phyloP scores from a whole-genome alignment of 2,888 invertebrate genomes.

The Calameuta pallipes region DNA sequence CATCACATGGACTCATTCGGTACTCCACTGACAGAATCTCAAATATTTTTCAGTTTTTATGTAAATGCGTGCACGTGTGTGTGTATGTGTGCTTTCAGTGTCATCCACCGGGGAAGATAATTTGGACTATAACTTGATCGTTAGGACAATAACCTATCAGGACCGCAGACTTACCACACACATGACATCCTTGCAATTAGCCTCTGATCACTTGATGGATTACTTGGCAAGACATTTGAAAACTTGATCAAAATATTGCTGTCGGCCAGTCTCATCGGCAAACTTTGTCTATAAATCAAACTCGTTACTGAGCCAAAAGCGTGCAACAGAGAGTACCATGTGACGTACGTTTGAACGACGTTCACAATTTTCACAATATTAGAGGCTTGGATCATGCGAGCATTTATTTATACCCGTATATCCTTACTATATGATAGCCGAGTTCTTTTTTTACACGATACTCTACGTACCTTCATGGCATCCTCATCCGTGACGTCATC shows the following conservation, averaged over 20 bases:
- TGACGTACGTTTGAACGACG: background rate
- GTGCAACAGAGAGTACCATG: background rate
- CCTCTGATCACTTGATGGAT: background rate
- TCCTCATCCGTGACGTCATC: slow-evolving; percentile 92
- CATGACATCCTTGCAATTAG: background rate
- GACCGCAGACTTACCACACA: background rate
- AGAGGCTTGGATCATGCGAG: background rate
- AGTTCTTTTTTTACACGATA: background rate
- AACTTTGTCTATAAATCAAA: background rate
- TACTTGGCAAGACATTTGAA: background rate
- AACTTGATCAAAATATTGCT: background rate
- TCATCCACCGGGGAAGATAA: background rate
- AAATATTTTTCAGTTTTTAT: background rate
- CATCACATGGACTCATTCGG: background rate
- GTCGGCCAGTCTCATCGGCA: background rate
- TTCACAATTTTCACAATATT: background rate
- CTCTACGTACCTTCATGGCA: slow-evolving; percentile 81
- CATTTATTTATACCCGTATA: background rate
- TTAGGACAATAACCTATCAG: background rate
- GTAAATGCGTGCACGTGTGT: background rate
- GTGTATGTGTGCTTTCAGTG: background rate
- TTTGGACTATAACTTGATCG: background rate
- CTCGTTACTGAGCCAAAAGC: background rate
- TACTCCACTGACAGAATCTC: background rate
- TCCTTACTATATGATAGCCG: background rate